Evolutionary conservation across 2,888 invertebrate genomes (phyloP).

Genomic region (Tetragonula carbonaria): DNA sequence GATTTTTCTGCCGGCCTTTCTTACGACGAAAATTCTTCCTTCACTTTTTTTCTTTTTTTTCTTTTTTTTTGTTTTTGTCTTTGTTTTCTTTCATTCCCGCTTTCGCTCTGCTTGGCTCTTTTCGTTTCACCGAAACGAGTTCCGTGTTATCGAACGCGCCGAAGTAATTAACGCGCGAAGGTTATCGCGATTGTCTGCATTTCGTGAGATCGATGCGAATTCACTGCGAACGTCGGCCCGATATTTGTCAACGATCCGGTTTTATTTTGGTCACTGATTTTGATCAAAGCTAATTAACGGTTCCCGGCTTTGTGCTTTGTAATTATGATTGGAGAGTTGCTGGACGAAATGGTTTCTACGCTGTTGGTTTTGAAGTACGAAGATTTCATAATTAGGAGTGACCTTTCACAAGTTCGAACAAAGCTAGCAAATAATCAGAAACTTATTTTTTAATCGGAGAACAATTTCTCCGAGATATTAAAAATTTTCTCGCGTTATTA

Average conservation of each 20-base stretch:
- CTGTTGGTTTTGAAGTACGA: not conserved
- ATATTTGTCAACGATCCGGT: not conserved
- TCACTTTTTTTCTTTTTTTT: not conserved
- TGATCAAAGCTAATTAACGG: not conserved
- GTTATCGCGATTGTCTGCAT: not conserved
- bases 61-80: not conserved
- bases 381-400: not conserved
- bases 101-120: not conserved
- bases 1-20: slow-evolving; percentile 36
- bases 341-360: not conserved
- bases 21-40: slow-evolving; percentile 12
- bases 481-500: not conserved
- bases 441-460: not conserved
- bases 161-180: slow-evolving; percentile 17
- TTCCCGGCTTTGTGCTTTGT: not conserved
- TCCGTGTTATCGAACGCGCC: slow-evolving; percentile 17
- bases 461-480: not conserved
- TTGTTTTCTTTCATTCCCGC: too few relatives aligned
- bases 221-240: not conserved
- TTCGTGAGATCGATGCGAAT: not conserved
- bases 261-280: not conserved
- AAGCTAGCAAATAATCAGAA: not conserved
- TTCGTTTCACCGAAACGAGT: not conserved
- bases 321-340: not conserved
- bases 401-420: not conserved